Evolutionary conservation across 2,797 vertebrate species (phyloP), one percentile per base, ranked within the genome.

Genomic region (Crocodylus rhombifer): DNA sequence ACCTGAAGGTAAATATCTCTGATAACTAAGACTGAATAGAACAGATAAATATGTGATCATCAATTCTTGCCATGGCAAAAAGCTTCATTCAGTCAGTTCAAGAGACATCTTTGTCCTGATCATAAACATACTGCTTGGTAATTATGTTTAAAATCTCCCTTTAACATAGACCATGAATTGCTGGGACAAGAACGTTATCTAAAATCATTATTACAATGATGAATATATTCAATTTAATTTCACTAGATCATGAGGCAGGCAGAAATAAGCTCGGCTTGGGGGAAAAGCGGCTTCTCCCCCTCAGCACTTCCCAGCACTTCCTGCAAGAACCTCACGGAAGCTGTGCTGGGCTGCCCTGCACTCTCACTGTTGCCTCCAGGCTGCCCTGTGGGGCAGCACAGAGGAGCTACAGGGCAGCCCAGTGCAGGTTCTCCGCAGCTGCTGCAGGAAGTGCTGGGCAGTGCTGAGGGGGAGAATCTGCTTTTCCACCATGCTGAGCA

Each of bases 1-100:
- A 92, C 99, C 99, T 26, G 98, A 98, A 98, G 99, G 99, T 99
- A 97, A 97, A 20, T 79, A 14, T 9, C 56, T 2, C 13, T 92
- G 25, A 74, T 84, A 1, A 5, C 0, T 25, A 6, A 13, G 9
- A 33, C 3, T 9, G 60, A 74, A 51, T 30, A 13, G 28, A 25
- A 14, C 12, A n/a, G 63, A 28, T 0, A 65, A 64, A 21, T 11
- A 25, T 4, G 3, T 88, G 23, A 1, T 78, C 18, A 2, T 88
- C 6, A 77, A 6, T 51, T 51, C 42, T 51, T 51, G 42, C 10
- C 42, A 51, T 51, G 42, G 10, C 42, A 51, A 51, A 51, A 51
- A 51, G 42, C 9, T 51, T 51, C 42, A 51, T 36, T 25, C 67
- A 71, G 23, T 21, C 67, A 71, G 6, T 13, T 71, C 36, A 71